phyloP scores from a whole-genome alignment of 2,888 invertebrate genomes.

The Isotomurus palustris region DNA sequence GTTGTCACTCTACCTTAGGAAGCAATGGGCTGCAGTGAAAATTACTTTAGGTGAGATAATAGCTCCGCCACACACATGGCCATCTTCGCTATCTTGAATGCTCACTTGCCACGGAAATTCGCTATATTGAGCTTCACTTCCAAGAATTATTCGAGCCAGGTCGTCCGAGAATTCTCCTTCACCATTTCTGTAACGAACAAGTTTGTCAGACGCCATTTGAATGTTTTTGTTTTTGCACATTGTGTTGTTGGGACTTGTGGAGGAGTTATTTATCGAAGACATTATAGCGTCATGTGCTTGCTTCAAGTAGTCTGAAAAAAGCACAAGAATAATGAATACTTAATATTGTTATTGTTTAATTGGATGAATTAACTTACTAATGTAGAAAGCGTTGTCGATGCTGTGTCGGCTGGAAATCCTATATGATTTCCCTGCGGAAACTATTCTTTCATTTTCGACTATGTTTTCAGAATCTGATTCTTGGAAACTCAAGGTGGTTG shows the following conservation, averaged over 20 bases:
- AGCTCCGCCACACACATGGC: constrained; percentile 51
- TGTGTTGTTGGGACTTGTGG: neutral
- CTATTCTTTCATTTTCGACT: constrained; percentile 1
- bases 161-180: constrained; percentile 5
- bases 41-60: constrained; percentile 49
- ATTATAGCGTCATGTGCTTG: constrained; percentile 36
- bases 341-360: neutral
- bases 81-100: constrained; percentile 48
- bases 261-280: neutral
- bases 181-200: constrained; percentile 15
- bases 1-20: constrained; percentile 47
- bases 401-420: constrained; percentile 14
- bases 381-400: constrained; percentile 43
- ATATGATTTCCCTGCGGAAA: constrained; percentile 25
- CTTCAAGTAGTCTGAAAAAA: constrained; percentile 40
- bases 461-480: constrained; percentile 1
- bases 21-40: constrained; percentile 51
- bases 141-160: constrained; percentile 48
- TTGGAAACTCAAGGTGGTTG: constrained; percentile 11
- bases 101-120: constrained; percentile 51
- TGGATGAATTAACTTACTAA: constrained; percentile 29
- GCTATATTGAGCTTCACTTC: constrained; percentile 47
- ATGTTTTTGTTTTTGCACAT: constrained; percentile 10
- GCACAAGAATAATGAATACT: too few relatives aligned
- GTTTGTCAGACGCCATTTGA: too few relatives aligned